phyloP scores from a whole-genome alignment of 2,113 vertebrate genomes.

The Leptobrachium ailaonicum region DNA sequence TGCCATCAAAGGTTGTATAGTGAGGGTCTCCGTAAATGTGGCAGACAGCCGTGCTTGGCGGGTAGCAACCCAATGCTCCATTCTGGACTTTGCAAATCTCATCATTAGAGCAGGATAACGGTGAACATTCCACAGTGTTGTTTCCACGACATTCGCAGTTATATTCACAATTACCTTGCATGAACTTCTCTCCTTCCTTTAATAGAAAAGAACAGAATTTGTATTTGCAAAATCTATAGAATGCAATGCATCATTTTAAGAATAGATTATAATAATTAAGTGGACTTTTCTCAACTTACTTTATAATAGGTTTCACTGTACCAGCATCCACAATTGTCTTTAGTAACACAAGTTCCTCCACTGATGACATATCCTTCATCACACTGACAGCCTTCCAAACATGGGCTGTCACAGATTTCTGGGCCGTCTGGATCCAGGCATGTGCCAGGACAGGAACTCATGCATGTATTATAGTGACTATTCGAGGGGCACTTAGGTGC shows the following conservation, averaged over 20 bases:
- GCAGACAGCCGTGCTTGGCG: slow-evolving; percentile 62
- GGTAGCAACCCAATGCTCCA: slow-evolving; percentile 65
- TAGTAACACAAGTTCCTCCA: slow-evolving; percentile 60
- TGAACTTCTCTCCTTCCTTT: slow-evolving; percentile 57
- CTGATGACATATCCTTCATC: slow-evolving; percentile 63
- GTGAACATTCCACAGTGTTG: slow-evolving; percentile 55
- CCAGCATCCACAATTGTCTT: slow-evolving; percentile 62
- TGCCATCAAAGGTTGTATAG: slow-evolving; percentile 71
- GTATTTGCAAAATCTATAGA: neutral
- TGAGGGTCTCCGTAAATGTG: slow-evolving; percentile 74
- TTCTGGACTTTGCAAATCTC: slow-evolving; percentile 67
- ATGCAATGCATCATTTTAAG: neutral
- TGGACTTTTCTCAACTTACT: slow-evolving; percentile 27
- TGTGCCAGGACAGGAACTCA: slow-evolving; percentile 62
- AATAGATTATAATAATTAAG: neutral
- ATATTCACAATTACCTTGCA: slow-evolving; percentile 62
- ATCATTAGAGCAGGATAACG: slow-evolving; percentile 57
- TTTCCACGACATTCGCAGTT: slow-evolving; percentile 65
- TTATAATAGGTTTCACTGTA: slow-evolving; percentile 59
- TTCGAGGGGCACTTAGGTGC: slow-evolving; percentile 56
- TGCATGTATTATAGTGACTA: slow-evolving; percentile 62
- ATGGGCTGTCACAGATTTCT: slow-evolving; percentile 57
- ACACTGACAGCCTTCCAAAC: slow-evolving; percentile 66
- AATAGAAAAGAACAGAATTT: neutral
- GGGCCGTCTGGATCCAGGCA: slow-evolving; percentile 55